A percentile compares a stretch with the other conserved stretches of the same genome.
Evolutionary conservation across 1,140 invertebrate species (phyloP).

Genomic region (Steinernema khuongi): DNA sequence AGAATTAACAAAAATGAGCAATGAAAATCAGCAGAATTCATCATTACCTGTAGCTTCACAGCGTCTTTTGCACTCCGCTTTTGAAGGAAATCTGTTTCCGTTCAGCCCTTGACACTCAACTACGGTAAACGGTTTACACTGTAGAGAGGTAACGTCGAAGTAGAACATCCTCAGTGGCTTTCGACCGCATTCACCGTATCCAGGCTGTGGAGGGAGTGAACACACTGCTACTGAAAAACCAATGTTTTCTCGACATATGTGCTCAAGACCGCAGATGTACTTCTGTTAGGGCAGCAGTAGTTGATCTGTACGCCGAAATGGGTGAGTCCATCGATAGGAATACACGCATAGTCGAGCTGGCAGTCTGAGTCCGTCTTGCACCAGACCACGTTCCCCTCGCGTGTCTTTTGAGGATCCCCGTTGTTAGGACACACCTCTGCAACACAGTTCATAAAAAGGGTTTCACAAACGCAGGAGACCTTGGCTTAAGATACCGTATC

Average conservation of each 20-base stretch:
- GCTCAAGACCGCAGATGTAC: neutral
- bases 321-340: neutral
- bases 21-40: no score
- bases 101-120: neutral
- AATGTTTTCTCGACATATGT: neutral
- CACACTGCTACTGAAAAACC: neutral
- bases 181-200: neutral
- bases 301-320: slow-evolving; percentile 7
- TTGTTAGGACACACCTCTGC: neutral
- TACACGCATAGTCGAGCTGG: neutral
- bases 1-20: no score
- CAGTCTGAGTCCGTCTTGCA: neutral
- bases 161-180: neutral
- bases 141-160: slow-evolving; percentile 3
- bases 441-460: neutral
- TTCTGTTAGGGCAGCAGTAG: neutral
- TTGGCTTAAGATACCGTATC: neutral
- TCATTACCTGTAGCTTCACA: neutral
- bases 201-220: neutral
- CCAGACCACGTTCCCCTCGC: neutral
- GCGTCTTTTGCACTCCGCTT: neutral
- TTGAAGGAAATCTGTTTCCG: neutral
- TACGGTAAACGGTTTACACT: neutral
- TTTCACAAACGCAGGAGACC: neutral
- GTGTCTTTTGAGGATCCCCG: neutral